phyloP scores from a whole-genome alignment of 2,797 vertebrate species.

The Heliangelus exortis region DNA sequence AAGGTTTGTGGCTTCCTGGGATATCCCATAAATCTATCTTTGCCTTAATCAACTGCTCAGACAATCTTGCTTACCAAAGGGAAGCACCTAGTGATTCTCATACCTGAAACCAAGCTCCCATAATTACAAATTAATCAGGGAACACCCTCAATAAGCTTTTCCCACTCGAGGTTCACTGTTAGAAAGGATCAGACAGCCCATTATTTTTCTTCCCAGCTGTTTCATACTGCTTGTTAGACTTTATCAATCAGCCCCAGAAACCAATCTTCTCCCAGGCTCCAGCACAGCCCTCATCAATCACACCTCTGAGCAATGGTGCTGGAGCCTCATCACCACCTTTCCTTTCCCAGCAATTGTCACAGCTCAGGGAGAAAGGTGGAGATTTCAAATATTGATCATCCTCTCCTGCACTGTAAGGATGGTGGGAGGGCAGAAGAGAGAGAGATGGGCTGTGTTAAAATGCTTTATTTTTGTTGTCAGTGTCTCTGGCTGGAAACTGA shows the following conservation, averaged over 20 bases:
- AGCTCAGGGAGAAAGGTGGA: not conserved
- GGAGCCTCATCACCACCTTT: not conserved
- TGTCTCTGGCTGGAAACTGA: not conserved
- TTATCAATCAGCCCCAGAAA: slow-evolving; percentile 61
- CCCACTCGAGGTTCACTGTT: not conserved
- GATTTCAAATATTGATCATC: not conserved
- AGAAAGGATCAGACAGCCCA: not conserved
- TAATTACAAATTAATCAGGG: slow-evolving; percentile 14
- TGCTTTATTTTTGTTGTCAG: slow-evolving; percentile 19
- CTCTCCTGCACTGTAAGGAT: not conserved
- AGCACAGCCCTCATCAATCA: slow-evolving; percentile 43
- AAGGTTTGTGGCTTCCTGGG: not conserved
- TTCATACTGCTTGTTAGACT: slow-evolving; percentile 58
- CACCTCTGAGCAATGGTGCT: not conserved
- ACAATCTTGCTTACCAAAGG: not conserved
- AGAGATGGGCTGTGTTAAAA: not conserved
- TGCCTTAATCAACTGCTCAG: not conserved
- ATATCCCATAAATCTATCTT: not conserved
- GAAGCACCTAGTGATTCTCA: not conserved
- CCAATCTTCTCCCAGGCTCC: slow-evolving; percentile 43
- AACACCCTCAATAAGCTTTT: not conserved
- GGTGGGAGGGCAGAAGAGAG: not conserved
- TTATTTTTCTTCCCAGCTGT: slow-evolving; percentile 33
- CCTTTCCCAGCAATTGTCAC: not conserved
- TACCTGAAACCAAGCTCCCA: not conserved